Conservation (phyloP, 2,888 invertebrate genomes). For the Brenthis ino region DNA sequence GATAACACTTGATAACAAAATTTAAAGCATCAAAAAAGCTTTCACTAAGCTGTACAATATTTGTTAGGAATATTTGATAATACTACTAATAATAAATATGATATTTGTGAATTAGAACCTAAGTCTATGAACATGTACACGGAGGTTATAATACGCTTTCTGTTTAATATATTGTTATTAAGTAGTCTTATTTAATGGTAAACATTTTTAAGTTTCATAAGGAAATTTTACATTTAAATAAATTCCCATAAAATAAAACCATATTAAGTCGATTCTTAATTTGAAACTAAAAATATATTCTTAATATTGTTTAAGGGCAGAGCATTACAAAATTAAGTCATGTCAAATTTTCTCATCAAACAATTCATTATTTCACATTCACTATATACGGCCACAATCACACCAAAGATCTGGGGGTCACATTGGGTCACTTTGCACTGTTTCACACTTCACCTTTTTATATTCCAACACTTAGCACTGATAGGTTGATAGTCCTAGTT, state of each 20-base stretch:
- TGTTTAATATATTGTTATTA: too few relatives aligned
- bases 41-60: constrained; percentile 1
- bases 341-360: constrained; percentile 10
- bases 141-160: background rate
- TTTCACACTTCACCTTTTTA: constrained; percentile 5
- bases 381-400: background rate
- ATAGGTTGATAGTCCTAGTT: background rate
- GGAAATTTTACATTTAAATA: constrained; percentile 2
- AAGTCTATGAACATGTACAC: constrained; percentile 15
- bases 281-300: constrained; percentile 6
- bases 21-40: background rate
- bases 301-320: constrained; percentile 15
- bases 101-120: constrained; percentile 3
- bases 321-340: constrained; percentile 21
- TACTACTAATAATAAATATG: constrained; percentile 6
- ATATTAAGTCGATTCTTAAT: constrained; percentile 9
- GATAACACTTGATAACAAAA: background rate
- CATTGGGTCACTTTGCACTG: constrained; percentile 14
- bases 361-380: constrained; percentile 7
- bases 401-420: constrained; percentile 7
- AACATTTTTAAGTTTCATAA: constrained; percentile 17
- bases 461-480: constrained; percentile 7
- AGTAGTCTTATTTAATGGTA: too few relatives aligned
- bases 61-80: constrained; percentile 13
- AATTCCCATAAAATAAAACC: constrained; percentile 6